Base-by-base conservation (phyloP, 2,113 vertebrate genomes). In the Nannobrachium achirus region DNA sequence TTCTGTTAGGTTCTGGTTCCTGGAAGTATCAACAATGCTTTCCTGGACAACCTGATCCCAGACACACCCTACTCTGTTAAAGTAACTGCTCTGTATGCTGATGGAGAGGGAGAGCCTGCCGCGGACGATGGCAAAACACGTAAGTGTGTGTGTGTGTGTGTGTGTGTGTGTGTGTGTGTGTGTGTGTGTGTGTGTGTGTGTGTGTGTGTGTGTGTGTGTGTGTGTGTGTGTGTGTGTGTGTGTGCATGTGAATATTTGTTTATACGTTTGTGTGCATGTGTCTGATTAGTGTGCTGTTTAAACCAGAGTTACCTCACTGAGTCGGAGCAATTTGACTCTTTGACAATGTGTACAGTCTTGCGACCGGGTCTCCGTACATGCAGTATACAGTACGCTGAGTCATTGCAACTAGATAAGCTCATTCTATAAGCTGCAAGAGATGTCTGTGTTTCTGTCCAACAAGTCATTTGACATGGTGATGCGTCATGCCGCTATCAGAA, bases 21-120 rank as follows among this genome's bases (percentile, higher is more conserved):
- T 15, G 96, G 93, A 80, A 97, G 90, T 53, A 83, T 88, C 9
- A 92, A 86, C 80, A 95, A 89, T 0, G 92, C 94, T 69, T 91
- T 95, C 85, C 85, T 99, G 90, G 96, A 98, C 69, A 92, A 91
- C 60, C 90, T 99, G 84, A 81, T 90, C 61, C 95, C 96, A 0
- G 97, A 99, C 73, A 98, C 96, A 0, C 88, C 90, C 5, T 99
- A 99, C 71, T 92, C 94, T 0, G 82, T 99, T 76, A 91, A 81
- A 7, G 93, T 99, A 4, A 19, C 92, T 2, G 93, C 97, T 9
- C 44, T 98, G 46, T 99, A 99, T 33, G 89, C 95, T 0, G 97
- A 98, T 33, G 96, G 94, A 59, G 94, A 94, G 66, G 96, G 95
- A n/a, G 70, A 92, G n/a, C 83, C 89, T 0, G 91, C 92, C 58